phyloP scores from a whole-genome alignment of 2,797 vertebrate genomes.

The Atherinosoma microstoma region DNA sequence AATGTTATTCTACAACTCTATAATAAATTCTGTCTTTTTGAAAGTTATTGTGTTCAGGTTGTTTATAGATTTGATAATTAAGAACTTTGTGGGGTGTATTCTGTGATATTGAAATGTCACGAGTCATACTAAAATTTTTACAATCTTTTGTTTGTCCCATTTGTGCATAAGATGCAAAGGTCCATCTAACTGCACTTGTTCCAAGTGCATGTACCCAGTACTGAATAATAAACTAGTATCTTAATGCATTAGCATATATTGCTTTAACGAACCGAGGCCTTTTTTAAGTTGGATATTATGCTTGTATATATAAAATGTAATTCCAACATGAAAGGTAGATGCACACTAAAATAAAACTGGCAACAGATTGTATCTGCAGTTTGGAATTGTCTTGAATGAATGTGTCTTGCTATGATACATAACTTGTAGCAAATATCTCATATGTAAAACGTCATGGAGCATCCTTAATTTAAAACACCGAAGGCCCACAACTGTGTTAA shows the following conservation, averaged over 20 bases:
- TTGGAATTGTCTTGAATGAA: neutral
- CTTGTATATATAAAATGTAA: no score
- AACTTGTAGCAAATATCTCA: neutral
- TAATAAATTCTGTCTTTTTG: neutral
- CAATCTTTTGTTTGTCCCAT: neutral
- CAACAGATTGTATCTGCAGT: neutral
- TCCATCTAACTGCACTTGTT: neutral
- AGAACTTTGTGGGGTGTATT: neutral
- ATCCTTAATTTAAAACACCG: neutral
- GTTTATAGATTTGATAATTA: neutral
- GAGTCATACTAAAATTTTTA: neutral
- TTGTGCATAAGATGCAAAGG: neutral
- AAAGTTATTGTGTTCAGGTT: neutral
- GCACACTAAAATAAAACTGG: neutral
- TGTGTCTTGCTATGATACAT: neutral
- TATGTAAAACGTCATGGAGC: neutral
- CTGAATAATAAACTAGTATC: neutral
- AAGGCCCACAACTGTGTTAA: constrained; percentile 3
- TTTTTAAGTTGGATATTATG: neutral
- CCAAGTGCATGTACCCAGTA: neutral
- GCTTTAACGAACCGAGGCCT: neutral
- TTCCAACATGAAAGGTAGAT: neutral
- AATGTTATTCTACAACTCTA: neutral
- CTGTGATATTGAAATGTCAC: neutral
- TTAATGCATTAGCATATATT: neutral